phyloP scores from a whole-genome alignment of 1,140 invertebrate species.

The Zaprionus ornatus region DNA sequence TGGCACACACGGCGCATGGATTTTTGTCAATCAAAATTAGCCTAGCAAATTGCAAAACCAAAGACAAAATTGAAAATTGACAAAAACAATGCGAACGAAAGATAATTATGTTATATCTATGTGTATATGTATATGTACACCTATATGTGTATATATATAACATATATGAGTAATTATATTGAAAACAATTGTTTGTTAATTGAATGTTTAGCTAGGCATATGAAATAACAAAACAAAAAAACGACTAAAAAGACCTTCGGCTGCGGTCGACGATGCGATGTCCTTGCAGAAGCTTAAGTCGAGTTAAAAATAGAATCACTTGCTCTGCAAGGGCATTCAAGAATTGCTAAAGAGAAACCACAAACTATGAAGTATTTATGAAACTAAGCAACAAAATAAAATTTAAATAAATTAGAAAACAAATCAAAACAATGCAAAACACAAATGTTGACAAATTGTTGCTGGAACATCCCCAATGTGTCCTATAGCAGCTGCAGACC shows the following conservation, averaged over 20 bases:
- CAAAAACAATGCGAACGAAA: slow-evolving; percentile 12
- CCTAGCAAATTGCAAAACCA: slow-evolving; percentile 29
- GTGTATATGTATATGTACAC: no score
- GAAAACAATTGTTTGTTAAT: slow-evolving; percentile 37
- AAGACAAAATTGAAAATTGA: slow-evolving; percentile 32
- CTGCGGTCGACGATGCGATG: not conserved
- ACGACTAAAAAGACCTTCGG: not conserved
- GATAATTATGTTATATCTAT: slow-evolving; percentile 16
- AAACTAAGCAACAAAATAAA: slow-evolving; percentile 16
- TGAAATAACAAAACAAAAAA: slow-evolving; percentile 41
- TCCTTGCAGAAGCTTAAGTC: not conserved
- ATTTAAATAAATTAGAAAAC: slow-evolving; percentile 21
- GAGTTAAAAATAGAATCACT: not conserved
- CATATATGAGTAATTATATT: slow-evolving; percentile 4
- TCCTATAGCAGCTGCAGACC: no score
- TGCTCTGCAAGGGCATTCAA: not conserved
- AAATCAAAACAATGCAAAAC: not conserved
- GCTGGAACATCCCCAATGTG: not conserved
- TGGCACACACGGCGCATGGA: slow-evolving; percentile 25
- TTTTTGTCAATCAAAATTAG: slow-evolving; percentile 54
- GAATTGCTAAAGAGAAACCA: not conserved
- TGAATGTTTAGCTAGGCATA: slow-evolving; percentile 65
- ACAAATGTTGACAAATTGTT: not conserved
- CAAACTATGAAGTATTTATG: slow-evolving; percentile 11
- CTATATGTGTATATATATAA: slow-evolving; percentile 24